phyloP scores from a whole-genome alignment of 1,140 invertebrate genomes.

The Riptortus pedestris region DNA sequence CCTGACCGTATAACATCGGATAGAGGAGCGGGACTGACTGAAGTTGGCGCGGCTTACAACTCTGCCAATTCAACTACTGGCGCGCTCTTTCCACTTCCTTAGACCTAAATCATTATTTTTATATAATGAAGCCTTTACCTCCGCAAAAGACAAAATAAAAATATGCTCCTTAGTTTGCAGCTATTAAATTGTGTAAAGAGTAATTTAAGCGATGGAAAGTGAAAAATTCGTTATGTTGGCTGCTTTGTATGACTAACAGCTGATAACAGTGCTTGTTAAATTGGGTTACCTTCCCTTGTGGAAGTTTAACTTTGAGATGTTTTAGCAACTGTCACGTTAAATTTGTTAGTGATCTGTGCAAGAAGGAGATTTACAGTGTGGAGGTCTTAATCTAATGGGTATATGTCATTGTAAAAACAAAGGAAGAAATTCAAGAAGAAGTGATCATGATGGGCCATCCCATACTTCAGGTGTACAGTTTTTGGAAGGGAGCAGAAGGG shows the following conservation, averaged over 20 bases:
- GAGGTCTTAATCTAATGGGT: constrained; percentile 28
- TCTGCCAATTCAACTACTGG: not conserved
- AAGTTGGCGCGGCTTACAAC: not conserved
- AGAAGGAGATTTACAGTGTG: not conserved
- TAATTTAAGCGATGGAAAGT: too few species aligned
- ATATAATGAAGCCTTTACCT: too few species aligned
- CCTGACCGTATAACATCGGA: not conserved
- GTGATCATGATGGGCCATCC: not conserved
- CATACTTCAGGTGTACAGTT: not conserved
- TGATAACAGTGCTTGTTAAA: constrained; percentile 12
- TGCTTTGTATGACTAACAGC: constrained; percentile 8
- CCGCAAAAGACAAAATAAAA: too few species aligned
- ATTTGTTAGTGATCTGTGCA: not conserved
- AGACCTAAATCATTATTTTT: too few species aligned
- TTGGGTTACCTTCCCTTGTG: constrained; percentile 13
- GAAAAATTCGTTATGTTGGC: not conserved
- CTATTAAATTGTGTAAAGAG: too few species aligned
- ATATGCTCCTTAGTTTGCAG: too few species aligned
- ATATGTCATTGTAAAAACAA: constrained; percentile 30
- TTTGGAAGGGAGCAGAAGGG: not conserved
- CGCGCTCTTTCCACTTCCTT: constrained; percentile 5
- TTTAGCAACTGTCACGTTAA: not conserved
- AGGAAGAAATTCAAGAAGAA: constrained; percentile 10
- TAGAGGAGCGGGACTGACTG: constrained; percentile 6
- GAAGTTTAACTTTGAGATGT: constrained; percentile 12